phyloP scores from a whole-genome alignment of 2,888 invertebrate species.

The Fragum whitleyi region DNA sequence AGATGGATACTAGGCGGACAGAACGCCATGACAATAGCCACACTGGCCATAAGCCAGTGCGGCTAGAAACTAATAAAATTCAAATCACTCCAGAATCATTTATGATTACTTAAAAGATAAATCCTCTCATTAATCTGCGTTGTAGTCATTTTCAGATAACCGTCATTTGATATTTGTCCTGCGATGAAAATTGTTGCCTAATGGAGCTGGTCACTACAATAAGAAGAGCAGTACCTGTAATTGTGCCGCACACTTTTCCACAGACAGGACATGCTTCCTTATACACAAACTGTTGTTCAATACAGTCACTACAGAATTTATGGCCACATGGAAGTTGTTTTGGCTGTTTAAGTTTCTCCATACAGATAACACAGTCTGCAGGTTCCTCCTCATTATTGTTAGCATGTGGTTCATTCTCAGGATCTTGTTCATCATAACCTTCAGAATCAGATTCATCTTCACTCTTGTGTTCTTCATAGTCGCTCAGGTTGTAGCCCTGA shows the following conservation, averaged over 20 bases:
- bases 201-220: no score
- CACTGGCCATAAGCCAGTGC: no score
- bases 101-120: no score
- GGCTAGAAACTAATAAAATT: no score
- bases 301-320: conserved; percentile 41
- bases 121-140: no score
- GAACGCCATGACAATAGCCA: no score
- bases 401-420: background rate
- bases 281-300: conserved; percentile 40
- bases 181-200: no score
- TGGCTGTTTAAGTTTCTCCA: conserved; percentile 33
- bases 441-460: background rate
- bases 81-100: no score
- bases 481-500: background rate
- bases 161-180: no score
- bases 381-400: background rate
- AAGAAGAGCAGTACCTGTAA: no score
- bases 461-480: background rate
- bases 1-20: no score
- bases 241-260: conserved; percentile 50
- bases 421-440: background rate
- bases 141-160: no score
- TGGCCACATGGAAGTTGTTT: conserved; percentile 39
- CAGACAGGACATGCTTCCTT: conserved; percentile 47
- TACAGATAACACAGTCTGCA: conserved; percentile 46